Evolutionary conservation across 2,888 invertebrate genomes (phyloP), one percentile per base, ranked within the genome.

Genomic region (Drosophila emarginata): DNA sequence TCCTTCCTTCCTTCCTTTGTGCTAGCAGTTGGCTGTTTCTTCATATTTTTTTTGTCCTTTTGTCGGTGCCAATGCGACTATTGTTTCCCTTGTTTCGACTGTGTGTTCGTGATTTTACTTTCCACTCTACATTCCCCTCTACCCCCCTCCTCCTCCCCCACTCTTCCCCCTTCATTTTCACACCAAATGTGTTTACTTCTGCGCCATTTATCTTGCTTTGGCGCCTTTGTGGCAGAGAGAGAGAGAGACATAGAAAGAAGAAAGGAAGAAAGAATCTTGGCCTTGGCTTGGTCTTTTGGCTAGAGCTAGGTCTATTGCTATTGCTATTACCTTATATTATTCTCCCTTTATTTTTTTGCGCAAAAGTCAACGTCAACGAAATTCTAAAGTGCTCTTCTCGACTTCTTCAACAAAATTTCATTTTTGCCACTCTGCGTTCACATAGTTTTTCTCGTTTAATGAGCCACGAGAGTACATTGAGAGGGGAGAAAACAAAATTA

Each of bases 161-260:
- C 26, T 60, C 54, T 64, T 59, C 61, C 65, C 40, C 61, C 52
- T 2, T 11, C 68, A 52, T 76, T 81, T 84, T 84, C 74, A 80
- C 83, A 82, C 80, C 71, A 75, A 70, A 76, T 80, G 80, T 85
- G 83, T 80, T 85, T 82, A 79, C 82, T 85, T 80, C 82, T 77
- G 79, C 64, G 83, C 86, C 82, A 82, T 82, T 82, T 85, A 82
- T 82, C 79, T 85, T 82, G 83, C 86, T 73, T 74, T 82, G 82
- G 83, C 86, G 83, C 81, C 82, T 70, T 57, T 78, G 66, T 14
- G 32, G 23, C 12, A 36, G 18, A 51, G 68, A 45, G 1, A 39
- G 51, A 15, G 39, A 23, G 57, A 40, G 65, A 60, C 11, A 7
- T 1, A 21, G 36, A 45, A n/a, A 28, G 50, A 28, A 21, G 18